These are phyloP conservation scores for Apodemus sylvaticus DNA, from an alignment of 2,113 vertebrate genomes.

Conservation along the genomic window DNA sequence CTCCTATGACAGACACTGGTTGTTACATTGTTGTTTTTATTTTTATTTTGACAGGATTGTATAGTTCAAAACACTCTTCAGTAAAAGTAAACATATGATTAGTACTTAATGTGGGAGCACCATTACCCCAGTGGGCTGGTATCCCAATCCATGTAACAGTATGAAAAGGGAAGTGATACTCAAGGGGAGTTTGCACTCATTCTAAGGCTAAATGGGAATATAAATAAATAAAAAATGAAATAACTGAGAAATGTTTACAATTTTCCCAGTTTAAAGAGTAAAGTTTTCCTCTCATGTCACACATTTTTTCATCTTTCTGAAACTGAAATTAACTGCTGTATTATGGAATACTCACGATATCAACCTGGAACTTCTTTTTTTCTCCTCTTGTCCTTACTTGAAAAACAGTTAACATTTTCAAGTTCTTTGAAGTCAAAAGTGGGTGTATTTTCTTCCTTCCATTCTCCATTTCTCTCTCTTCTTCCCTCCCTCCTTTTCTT, in stretches of 20 bases:
- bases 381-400: background rate
- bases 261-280: background rate
- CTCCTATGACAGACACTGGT: background rate
- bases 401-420: background rate
- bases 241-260: background rate
- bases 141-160: background rate
- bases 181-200: background rate
- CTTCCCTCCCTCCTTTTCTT: background rate
- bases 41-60: background rate
- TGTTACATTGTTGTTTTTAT: background rate
- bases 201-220: background rate
- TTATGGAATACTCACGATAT: background rate
- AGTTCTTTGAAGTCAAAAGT: background rate
- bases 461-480: too few species aligned
- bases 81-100: background rate
- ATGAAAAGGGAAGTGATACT: background rate
- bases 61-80: background rate
- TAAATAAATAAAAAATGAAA: slow-evolving; percentile 13
- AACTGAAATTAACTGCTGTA: background rate
- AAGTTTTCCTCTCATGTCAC: background rate
- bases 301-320: background rate
- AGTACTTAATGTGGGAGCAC: background rate
- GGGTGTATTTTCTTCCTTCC: background rate
- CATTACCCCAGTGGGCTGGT: background rate
- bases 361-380: background rate